phyloP scores from a whole-genome alignment of 2,888 invertebrate genomes.

The Gandaritis pyraliata region DNA sequence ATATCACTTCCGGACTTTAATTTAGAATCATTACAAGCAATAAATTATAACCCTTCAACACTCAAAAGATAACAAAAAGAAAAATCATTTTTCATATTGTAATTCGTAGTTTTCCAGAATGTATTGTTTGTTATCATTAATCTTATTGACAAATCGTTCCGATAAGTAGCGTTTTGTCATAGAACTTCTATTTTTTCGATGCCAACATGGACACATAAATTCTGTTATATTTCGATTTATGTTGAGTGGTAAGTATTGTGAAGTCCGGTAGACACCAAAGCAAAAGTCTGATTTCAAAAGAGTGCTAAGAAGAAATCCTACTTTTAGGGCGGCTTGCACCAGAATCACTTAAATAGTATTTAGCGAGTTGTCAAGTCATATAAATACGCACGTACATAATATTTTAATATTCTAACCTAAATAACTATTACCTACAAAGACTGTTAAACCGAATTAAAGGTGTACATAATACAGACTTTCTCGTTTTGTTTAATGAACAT shows the following conservation, averaged over 20 bases:
- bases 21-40: neutral
- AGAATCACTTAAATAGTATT: too few species aligned
- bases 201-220: slow-evolving; percentile 27
- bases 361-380: too few species aligned
- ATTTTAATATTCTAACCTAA: too few species aligned
- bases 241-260: slow-evolving; percentile 7
- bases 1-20: too few species aligned
- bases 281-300: too few species aligned
- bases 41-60: neutral
- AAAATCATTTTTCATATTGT: slow-evolving; percentile 40
- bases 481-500: too few species aligned
- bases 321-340: too few species aligned
- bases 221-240: slow-evolving; percentile 22
- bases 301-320: too few species aligned
- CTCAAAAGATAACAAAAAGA: slow-evolving; percentile 15
- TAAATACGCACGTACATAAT: too few species aligned
- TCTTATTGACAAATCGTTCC: slow-evolving; percentile 53
- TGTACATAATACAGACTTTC: too few species aligned
- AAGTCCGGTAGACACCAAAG: neutral
- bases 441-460: too few species aligned
- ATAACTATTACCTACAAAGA: too few species aligned
- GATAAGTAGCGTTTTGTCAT: slow-evolving; percentile 48
- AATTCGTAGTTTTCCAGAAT: slow-evolving; percentile 39
- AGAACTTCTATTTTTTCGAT: slow-evolving; percentile 43
- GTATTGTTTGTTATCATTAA: slow-evolving; percentile 48